These are phyloP conservation scores for Ceratina calcarata DNA, from an alignment of 1,140 invertebrate species.

Conservation along the genomic window DNA sequence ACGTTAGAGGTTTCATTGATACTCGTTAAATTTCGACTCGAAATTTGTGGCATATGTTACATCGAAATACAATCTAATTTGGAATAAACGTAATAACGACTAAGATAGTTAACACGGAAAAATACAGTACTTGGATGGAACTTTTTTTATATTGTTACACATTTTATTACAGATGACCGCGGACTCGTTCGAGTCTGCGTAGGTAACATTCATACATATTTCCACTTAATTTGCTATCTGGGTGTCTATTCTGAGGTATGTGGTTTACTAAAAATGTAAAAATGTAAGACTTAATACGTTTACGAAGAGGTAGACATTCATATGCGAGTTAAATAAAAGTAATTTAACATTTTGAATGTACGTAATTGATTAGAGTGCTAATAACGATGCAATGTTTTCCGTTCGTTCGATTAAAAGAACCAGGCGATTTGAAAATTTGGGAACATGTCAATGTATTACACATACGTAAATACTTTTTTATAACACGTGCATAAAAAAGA, in stretches of 20 bases:
- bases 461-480: slow-evolving; percentile 10
- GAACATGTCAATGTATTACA: slow-evolving; percentile 62
- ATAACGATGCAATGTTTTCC: slow-evolving; percentile 48
- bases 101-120: slow-evolving; percentile 61
- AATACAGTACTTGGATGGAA: slow-evolving; percentile 60
- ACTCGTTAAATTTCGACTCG: slow-evolving; percentile 28
- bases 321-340: slow-evolving; percentile 67
- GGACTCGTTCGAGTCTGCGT: slow-evolving; percentile 41
- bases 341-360: slow-evolving; percentile 49
- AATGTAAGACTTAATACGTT: slow-evolving; percentile 79
- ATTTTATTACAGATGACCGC: slow-evolving; percentile 38
- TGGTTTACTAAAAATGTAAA: slow-evolving; percentile 79
- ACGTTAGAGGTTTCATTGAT: slow-evolving; percentile 31
- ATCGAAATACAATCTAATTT: slow-evolving; percentile 60
- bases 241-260: slow-evolving; percentile 77
- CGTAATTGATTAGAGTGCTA: slow-evolving; percentile 33
- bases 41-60: slow-evolving; percentile 51
- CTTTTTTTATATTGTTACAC: slow-evolving; percentile 42
- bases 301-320: slow-evolving; percentile 78
- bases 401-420: slow-evolving; percentile 59
- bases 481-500: too few relatives aligned
- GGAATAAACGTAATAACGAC: slow-evolving; percentile 57
- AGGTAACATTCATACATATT: slow-evolving; percentile 63
- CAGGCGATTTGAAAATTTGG: slow-evolving; percentile 72
- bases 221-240: slow-evolving; percentile 63